Conservation (phyloP, 64 coral and sea anemone species). For the Orbicella faveolata region DNA sequence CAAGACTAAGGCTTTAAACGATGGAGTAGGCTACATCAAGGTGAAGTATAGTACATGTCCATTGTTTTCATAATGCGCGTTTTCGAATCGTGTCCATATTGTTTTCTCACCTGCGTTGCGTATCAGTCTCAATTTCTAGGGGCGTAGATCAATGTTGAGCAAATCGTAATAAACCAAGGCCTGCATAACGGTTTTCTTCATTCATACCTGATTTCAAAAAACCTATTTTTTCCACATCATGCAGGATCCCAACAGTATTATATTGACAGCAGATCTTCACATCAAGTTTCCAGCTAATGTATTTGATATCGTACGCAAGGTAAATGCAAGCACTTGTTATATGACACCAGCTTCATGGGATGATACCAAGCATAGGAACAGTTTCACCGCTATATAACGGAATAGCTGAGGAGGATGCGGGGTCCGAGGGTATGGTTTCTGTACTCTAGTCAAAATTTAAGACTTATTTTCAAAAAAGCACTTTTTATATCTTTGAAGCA, state of each 20-base stretch:
- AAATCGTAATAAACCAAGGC: not conserved
- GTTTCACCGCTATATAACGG: too few species aligned
- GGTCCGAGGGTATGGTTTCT: too few species aligned
- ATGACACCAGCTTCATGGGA: not conserved
- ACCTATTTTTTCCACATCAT: not conserved
- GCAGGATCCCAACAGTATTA: constrained; percentile 70
- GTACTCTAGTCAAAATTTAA: too few species aligned
- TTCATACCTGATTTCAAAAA: not conserved
- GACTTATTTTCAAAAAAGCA: too few species aligned
- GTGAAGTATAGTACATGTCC: not conserved
- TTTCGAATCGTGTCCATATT: not conserved
- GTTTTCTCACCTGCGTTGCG: too few species aligned
- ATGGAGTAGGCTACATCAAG: constrained; percentile 56
- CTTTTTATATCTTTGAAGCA: too few species aligned
- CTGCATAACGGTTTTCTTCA: not conserved
- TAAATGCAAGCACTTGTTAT: not conserved
- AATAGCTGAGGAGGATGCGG: too few species aligned
- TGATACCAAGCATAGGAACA: too few species aligned
- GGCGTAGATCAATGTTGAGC: too few species aligned
- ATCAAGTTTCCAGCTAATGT: constrained; percentile 43
- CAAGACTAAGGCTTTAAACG: constrained; percentile 66
- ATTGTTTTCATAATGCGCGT: not conserved
- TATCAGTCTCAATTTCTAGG: too few species aligned
- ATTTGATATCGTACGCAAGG: constrained; percentile 68
- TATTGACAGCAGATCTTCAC: constrained; percentile 68